Conservation (phyloP, 2,113 vertebrate genomes). For the Vombatus ursinus region DNA sequence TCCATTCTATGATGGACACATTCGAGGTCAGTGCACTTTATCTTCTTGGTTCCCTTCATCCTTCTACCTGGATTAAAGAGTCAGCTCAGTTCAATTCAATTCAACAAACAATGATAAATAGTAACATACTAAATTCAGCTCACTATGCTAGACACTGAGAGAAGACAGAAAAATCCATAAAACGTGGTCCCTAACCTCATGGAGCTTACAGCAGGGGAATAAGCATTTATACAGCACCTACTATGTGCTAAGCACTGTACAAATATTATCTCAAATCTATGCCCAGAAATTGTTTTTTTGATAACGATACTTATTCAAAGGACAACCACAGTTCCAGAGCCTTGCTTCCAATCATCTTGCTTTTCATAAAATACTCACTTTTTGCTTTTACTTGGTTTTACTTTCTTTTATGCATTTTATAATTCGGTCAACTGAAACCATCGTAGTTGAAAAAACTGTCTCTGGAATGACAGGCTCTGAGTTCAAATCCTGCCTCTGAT, state of each 20-base stretch:
- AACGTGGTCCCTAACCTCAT: not conserved
- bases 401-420: not conserved
- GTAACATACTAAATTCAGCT: no score
- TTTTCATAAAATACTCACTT: not conserved
- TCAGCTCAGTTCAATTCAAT: not conserved
- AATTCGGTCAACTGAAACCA: not conserved
- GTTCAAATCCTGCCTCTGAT: not conserved
- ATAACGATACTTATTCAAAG: not conserved
- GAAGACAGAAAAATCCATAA: not conserved
- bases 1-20: constrained; percentile 12
- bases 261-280: not conserved
- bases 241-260: not conserved
- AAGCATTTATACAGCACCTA: not conserved
- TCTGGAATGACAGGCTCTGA: not conserved
- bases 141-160: not conserved
- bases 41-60: not conserved
- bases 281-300: not conserved
- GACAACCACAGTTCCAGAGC: not conserved
- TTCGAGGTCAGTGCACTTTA: not conserved
- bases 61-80: not conserved
- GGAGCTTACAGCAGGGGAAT: not conserved
- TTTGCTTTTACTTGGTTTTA: not conserved
- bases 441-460: not conserved
- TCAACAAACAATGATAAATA: not conserved
- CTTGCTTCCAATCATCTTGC: not conserved